Evolutionary conservation across 2,113 vertebrate genomes (phyloP).

Genomic region (Ammodytes marinus): DNA sequence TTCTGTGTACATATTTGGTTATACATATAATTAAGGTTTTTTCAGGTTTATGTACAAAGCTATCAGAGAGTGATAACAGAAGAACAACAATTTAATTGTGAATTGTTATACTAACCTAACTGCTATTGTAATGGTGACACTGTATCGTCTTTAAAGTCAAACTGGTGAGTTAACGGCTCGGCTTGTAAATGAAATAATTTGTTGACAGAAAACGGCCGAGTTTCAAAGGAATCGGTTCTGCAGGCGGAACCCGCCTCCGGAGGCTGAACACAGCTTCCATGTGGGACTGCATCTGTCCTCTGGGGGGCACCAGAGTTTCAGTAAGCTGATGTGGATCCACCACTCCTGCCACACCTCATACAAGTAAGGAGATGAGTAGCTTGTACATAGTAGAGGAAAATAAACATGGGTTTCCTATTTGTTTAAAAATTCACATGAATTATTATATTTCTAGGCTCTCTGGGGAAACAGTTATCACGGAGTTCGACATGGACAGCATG

Average conservation of each 20-base stretch:
- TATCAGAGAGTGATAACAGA: not conserved
- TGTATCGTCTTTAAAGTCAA: not conserved
- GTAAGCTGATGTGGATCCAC: constrained; percentile 97
- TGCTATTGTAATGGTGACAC: not conserved
- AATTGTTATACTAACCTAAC: not conserved
- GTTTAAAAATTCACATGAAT: not conserved
- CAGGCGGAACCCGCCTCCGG: constrained; percentile 90
- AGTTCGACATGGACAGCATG: constrained; percentile 97
- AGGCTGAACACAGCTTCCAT: constrained; percentile 95
- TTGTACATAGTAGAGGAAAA: not conserved
- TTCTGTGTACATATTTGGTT: too few species aligned
- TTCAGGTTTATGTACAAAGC: not conserved
- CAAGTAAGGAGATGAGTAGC: constrained; percentile 83
- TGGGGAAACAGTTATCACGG: constrained; percentile 93
- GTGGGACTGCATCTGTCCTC: constrained; percentile 94
- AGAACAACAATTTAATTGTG: not conserved
- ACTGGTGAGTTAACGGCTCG: not conserved
- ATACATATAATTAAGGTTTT: too few species aligned
- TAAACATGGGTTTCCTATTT: not conserved
- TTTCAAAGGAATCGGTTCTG: constrained; percentile 93
- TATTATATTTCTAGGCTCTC: constrained; percentile 86
- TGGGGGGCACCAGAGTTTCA: constrained; percentile 93
- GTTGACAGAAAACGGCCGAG: constrained; percentile 89
- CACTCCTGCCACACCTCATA: constrained; percentile 97
- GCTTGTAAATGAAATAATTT: not conserved